Evolutionary conservation across 1,140 invertebrate species (phyloP).

Genomic region (Lamellibrachia luymesi): DNA sequence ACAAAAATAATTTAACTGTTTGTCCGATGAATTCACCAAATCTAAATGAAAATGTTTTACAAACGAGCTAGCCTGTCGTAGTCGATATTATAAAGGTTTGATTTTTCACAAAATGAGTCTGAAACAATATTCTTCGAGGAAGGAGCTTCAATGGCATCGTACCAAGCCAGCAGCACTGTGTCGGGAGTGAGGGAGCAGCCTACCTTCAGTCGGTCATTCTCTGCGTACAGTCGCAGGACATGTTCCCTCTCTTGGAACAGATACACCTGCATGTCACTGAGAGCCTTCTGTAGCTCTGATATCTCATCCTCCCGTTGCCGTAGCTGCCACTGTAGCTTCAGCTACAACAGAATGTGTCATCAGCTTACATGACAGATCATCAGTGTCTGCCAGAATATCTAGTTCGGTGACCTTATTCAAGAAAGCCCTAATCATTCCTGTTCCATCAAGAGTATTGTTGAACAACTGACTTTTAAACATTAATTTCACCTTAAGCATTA

Average conservation of each 20-base stretch:
- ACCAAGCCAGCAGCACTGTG: too few relatives aligned
- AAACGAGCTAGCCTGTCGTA: too few relatives aligned
- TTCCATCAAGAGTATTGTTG: background rate
- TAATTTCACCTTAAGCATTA: slow-evolving; percentile 4
- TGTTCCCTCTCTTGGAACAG: slow-evolving; percentile 57
- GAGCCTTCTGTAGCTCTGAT: slow-evolving; percentile 56
- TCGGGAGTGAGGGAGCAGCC: background rate
- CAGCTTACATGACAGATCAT: background rate
- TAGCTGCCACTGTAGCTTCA: slow-evolving; percentile 33
- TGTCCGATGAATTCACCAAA: too few relatives aligned
- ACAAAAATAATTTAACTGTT: too few relatives aligned
- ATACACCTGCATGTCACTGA: slow-evolving; percentile 58
- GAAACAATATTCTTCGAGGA: too few relatives aligned
- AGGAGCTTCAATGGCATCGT: too few relatives aligned
- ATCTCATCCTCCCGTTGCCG: slow-evolving; percentile 56
- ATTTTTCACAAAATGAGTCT: too few relatives aligned
- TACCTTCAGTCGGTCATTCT: slow-evolving; percentile 58
- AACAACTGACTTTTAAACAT: background rate
- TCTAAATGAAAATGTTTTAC: too few relatives aligned
- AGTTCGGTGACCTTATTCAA: too few relatives aligned
- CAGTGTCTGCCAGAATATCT: background rate
- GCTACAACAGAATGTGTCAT: slow-evolving; percentile 19
- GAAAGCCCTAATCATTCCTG: background rate
- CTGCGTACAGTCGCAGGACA: slow-evolving; percentile 55
- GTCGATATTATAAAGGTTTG: too few relatives aligned